Base-by-base conservation (phyloP, 2,888 invertebrate genomes). In the Ectemnius cavifrons region DNA sequence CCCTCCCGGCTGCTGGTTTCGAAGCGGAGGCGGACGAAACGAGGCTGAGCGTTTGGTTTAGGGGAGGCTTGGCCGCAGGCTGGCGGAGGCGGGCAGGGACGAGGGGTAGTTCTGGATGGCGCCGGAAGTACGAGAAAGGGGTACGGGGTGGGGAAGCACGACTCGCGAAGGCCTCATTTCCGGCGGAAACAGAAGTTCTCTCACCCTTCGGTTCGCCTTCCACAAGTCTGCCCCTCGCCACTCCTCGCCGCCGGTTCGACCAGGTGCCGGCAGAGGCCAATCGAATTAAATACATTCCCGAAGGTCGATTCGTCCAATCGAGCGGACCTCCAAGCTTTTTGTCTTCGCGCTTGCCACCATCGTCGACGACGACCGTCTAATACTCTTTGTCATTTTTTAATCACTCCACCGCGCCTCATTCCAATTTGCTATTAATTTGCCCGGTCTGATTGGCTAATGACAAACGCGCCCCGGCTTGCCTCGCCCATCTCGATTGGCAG, bases 91-190 rank as follows among this genome's bases (percentile, higher is more conserved):
- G 52, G 71, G 56, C 46, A 59, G 71, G 56, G 61, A 67, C 37
- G 59, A 57, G 74, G 45, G 71, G 74, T 73, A 18, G 56, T 63
- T 63, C 20, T 13, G 63, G 67, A 69, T 64, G 70, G 52, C 63
- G 64, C 63, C 57, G 45, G 73, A 64, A 47, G 58, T 75, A 59
- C 76, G 75, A 58, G 71, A 67, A 73, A 78, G 74, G 68, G 73
- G 71, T 58, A 63, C 77, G 70, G 79, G 71, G 63, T 57, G 73
- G 80, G 73, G 37, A 37, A 73, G 77, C 66, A 73, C 76, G 81
- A 81, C 84, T 83, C 85, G 85, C 87, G 84, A 87, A 86, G 86
- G 85, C 83, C 86, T 89, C 88, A 89, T 89, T 89, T 89, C 89
- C 89, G 87, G 80, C 87, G 89, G 89, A 89, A 89, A 88, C 89